Conservation (phyloP, 2,113 vertebrate species). For the Sitta europaea region DNA sequence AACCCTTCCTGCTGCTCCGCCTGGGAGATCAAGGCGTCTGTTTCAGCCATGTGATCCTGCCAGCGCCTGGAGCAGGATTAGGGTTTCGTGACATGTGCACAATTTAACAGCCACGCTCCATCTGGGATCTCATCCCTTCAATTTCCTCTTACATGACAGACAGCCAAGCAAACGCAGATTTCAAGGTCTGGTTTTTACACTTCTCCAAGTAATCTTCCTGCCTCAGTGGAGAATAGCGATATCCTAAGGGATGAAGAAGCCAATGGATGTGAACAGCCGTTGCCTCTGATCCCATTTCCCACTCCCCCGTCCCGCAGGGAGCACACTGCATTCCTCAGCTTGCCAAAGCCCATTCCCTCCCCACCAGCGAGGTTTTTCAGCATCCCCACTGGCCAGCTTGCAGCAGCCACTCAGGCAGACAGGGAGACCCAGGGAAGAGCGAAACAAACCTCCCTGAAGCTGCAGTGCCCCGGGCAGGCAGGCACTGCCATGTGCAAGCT, state of each 20-base stretch:
- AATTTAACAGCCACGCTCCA: background rate
- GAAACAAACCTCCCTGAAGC: background rate
- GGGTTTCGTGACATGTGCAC: background rate
- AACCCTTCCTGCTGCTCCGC: background rate
- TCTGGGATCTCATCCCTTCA: background rate
- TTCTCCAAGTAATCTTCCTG: background rate
- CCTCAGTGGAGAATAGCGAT: background rate
- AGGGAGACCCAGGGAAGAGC: too few relatives aligned
- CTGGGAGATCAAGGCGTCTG: background rate
- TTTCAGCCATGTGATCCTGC: constrained; percentile 8
- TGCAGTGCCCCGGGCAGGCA: accelerated
- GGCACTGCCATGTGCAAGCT: background rate
- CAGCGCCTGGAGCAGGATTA: background rate
- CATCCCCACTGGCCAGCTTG: accelerated
- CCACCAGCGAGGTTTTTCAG: accelerated
- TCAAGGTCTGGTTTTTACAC: constrained; percentile 1
- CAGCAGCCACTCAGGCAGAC: background rate
- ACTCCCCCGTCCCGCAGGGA: background rate
- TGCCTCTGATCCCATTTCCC: background rate
- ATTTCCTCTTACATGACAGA: background rate
- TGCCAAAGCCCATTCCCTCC: background rate
- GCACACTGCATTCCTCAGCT: background rate
- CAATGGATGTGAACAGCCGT: accelerated
- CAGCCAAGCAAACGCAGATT: background rate
- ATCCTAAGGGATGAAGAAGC: background rate